These are phyloP conservation scores for Bombus balteatus DNA, from an alignment of 1,140 invertebrate genomes.

Conservation along the genomic window DNA sequence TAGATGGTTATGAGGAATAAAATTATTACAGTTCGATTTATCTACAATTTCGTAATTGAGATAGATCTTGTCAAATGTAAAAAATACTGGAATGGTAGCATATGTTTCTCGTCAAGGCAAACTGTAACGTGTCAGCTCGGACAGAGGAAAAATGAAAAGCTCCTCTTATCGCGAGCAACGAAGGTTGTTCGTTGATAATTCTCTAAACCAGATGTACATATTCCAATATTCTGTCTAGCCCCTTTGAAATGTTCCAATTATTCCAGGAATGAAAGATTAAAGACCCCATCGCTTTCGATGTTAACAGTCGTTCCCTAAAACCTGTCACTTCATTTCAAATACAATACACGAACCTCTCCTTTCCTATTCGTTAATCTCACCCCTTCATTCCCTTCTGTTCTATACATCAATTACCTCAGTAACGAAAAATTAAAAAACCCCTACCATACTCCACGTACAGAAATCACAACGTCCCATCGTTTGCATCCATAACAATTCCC, in stretches of 20 bases:
- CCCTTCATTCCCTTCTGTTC: neutral
- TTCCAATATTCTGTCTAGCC: neutral
- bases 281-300: neutral
- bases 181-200: neutral
- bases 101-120: neutral
- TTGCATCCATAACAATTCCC: neutral
- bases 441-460: neutral
- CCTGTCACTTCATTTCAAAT: neutral
- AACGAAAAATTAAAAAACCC: conserved; percentile 24
- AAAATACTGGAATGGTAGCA: neutral
- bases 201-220: neutral
- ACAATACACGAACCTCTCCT: neutral
- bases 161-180: neutral
- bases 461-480: conserved; percentile 4
- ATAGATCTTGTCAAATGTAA: neutral
- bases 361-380: neutral
- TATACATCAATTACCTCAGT: conserved; percentile 1
- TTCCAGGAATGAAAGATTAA: conserved; percentile 7
- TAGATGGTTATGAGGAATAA: neutral
- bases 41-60: no score
- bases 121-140: neutral
- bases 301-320: neutral
- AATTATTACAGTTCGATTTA: neutral
- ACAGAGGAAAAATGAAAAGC: neutral
- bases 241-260: neutral